Evolutionary conservation across 2,888 invertebrate species (phyloP), one percentile per base, ranked within the genome.

Genomic region (Chalcosyrphus nemorum): DNA sequence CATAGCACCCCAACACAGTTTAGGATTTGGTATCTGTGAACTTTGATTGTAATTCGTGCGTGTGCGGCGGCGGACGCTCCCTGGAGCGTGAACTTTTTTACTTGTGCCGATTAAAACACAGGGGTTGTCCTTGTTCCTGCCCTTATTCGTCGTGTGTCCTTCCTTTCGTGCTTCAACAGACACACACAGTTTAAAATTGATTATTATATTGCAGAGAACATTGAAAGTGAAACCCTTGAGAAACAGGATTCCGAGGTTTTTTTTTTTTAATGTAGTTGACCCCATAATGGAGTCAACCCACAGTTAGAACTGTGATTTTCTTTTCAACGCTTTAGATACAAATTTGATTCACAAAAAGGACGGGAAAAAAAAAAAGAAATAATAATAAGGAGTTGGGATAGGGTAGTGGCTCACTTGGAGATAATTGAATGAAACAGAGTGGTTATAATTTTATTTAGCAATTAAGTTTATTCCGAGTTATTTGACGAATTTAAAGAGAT

Each of bases 151-250:
- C 24, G 24, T 65, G 45, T 45, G 21, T 61, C 47, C 54, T 54
- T 65, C 21, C 54, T 38, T 63, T 66, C 15, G 15, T 45, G 41
- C 68, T 70, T 66, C 35, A 85, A 70, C 65, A 81, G 70, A 47
- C 75, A 56, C 54, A 75, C 75, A 75, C 75, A 65, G 59, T 80
- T 85, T 85, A 66, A 75, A 85, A 75, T 81, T 85, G 68, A 85
- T 80, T 80, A 66, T 80, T 75, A 71, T 75, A 65, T 71, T 75
- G 57, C 52, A 45, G 17, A 15, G 61, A 50, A 50, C 43, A 57
- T 47, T 65, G 70, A 80, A 75, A 84, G 78, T 80, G 59, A 85
- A 80, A 85, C 65, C 59, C 56, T 59, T 66, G 29, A 59, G 56
- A 57, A 29, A 38, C 24, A 41, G 32, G n/a, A 68, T 24, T 70